These are phyloP conservation scores for Norana najaformis DNA, from an alignment of 2,888 invertebrate genomes.

Conservation along the genomic window DNA sequence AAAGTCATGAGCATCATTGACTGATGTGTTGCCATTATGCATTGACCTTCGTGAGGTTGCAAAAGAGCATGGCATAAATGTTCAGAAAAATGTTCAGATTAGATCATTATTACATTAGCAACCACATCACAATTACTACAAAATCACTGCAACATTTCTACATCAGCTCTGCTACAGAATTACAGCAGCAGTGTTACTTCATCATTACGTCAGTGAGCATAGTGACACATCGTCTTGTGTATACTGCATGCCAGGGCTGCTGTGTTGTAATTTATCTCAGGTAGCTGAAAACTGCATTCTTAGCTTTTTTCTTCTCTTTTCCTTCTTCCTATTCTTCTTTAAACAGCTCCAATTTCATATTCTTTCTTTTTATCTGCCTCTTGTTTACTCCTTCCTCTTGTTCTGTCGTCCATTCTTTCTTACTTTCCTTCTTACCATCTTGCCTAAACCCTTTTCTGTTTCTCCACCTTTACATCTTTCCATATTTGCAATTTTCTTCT, in stretches of 20 bases:
- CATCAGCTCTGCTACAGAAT: background rate
- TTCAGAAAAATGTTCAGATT: too few species aligned
- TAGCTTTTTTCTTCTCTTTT: background rate
- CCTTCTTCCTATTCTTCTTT: background rate
- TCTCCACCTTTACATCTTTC: background rate
- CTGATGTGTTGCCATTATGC: too few species aligned
- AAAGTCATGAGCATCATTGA: too few species aligned
- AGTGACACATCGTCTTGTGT: background rate
- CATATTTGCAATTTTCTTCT: background rate
- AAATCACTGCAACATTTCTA: background rate
- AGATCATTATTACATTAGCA: background rate
- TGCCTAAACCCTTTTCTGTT: background rate
- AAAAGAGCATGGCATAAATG: too few species aligned
- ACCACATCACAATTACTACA: background rate
- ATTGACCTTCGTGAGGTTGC: too few species aligned
- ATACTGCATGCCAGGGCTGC: background rate
- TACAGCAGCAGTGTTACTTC: background rate
- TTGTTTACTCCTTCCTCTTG: background rate
- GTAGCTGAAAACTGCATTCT: background rate
- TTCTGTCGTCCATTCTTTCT: background rate
- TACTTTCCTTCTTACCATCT: background rate
- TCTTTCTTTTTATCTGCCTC: background rate
- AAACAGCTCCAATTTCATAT: background rate
- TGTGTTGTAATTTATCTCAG: background rate
- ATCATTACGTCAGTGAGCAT: background rate